Percentiles rank a stretch among this genome's conserved stretches.
These are phyloP conservation scores for Blennius ocellaris DNA, from an alignment of 2,113 vertebrate species.

Conservation along the genomic window DNA sequence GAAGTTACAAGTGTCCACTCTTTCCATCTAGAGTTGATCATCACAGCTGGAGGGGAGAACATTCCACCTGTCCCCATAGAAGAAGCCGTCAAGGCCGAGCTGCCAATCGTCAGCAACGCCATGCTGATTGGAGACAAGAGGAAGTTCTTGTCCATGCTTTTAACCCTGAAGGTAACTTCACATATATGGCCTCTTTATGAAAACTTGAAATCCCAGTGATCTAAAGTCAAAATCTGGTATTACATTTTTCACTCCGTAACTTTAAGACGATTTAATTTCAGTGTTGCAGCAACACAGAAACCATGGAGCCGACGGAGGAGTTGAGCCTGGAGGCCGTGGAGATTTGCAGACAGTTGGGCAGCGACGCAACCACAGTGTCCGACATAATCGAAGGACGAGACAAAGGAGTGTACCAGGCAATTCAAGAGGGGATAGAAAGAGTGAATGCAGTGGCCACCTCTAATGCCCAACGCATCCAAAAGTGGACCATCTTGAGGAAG, in stretches of 20 bases:
- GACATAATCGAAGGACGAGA: slow-evolving; percentile 84
- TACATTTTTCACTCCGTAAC: not conserved
- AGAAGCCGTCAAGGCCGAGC: slow-evolving; percentile 87
- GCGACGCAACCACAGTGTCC: slow-evolving; percentile 83
- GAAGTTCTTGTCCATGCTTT: slow-evolving; percentile 90
- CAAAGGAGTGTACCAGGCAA: slow-evolving; percentile 78
- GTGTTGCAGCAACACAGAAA: slow-evolving; percentile 84
- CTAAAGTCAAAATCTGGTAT: not conserved
- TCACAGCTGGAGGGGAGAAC: slow-evolving; percentile 91
- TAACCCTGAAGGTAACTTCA: slow-evolving; percentile 88
- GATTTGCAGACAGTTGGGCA: slow-evolving; percentile 86
- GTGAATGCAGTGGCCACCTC: slow-evolving; percentile 84
- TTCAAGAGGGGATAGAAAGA: slow-evolving; percentile 86
- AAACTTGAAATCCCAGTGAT: not conserved
- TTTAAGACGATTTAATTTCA: slow-evolving; percentile 40
- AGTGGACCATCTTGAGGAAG: slow-evolving; percentile 86
- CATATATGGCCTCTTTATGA: not conserved
- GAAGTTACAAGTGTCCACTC: slow-evolving; percentile 28
- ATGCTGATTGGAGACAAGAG: slow-evolving; percentile 89
- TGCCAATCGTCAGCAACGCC: slow-evolving; percentile 88
- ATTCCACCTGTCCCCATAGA: slow-evolving; percentile 88
- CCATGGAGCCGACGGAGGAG: slow-evolving; percentile 85
- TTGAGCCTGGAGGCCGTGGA: slow-evolving; percentile 85
- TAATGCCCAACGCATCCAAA: slow-evolving; percentile 87
- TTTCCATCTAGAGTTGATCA: slow-evolving; percentile 84